These are phyloP conservation scores for Mythimna albipuncta DNA, from an alignment of 2,888 invertebrate genomes.

Conservation along the genomic window DNA sequence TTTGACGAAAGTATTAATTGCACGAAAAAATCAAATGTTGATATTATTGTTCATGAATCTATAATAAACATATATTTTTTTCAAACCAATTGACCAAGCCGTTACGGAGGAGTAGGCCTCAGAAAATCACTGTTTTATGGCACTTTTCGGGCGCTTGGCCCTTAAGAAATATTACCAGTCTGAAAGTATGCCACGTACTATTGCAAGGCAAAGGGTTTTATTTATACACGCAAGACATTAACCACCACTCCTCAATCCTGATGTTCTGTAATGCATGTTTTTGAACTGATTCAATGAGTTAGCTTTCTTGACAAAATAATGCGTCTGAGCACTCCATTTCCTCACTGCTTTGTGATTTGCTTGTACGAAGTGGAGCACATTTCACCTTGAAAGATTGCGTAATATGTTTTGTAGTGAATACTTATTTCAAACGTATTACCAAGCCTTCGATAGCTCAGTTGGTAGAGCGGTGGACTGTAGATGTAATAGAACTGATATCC, in stretches of 20 bases:
- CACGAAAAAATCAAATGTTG: no score
- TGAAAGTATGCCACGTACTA: no score
- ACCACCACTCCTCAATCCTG: not conserved
- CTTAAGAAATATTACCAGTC: no score
- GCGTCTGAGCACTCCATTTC: conserved; percentile 18
- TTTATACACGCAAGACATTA: no score
- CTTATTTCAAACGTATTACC: conserved; percentile 33
- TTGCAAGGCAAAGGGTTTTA: no score
- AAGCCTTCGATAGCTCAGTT: conserved; percentile 74
- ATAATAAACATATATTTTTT: no score
- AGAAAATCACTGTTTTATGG: no score
- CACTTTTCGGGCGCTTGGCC: no score
- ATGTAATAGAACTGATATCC: conserved; percentile 77
- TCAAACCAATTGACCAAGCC: no score
- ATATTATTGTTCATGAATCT: no score
- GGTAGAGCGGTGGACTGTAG: conserved; percentile 90
- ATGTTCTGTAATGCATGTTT: not conserved
- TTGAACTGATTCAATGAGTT: not conserved
- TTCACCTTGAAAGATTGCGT: conserved; percentile 25
- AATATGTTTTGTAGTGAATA: conserved; percentile 15
- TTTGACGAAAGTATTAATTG: no score
- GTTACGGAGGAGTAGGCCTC: no score
- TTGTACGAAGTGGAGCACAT: conserved; percentile 25
- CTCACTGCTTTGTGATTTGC: conserved; percentile 15
- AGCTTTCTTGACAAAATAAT: not conserved